phyloP scores from a whole-genome alignment of 64 coral and sea anemone genomes.

The Porites australiensis region DNA sequence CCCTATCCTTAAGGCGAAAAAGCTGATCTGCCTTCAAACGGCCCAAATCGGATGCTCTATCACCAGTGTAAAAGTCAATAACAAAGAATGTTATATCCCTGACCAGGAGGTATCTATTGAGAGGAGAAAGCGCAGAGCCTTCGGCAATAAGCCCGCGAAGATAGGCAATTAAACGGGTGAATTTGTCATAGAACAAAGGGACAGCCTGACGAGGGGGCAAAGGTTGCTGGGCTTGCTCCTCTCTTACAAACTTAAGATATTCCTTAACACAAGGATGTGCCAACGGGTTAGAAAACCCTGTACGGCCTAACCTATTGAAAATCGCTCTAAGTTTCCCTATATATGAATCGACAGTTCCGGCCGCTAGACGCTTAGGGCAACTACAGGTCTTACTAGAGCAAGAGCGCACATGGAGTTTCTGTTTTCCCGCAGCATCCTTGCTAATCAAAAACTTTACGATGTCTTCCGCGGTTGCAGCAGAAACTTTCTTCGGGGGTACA shows the following conservation, averaged over 20 bases:
- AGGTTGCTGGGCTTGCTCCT: neutral
- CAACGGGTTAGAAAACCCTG: constrained; percentile 7
- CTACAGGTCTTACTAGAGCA: neutral
- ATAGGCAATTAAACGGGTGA: constrained; percentile 15
- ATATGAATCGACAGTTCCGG: constrained; percentile 35
- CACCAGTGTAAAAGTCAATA: neutral
- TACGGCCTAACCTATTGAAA: constrained; percentile 48
- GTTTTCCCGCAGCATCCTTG: constrained; percentile 37
- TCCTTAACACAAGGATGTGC: constrained; percentile 36
- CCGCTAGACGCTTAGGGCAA: constrained; percentile 50
- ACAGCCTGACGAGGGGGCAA: constrained; percentile 23
- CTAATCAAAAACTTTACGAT: constrained; percentile 55
- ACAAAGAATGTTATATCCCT: constrained; percentile 2
- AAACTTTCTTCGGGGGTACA: neutral
- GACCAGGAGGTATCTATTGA: constrained; percentile 1
- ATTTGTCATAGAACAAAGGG: constrained; percentile 41
- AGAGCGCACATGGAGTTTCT: constrained; percentile 1
- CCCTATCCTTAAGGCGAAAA: constrained; percentile 10
- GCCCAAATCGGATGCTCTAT: neutral
- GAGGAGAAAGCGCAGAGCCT: constrained; percentile 1
- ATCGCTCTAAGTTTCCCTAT: constrained; percentile 48
- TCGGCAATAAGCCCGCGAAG: constrained; percentile 8
- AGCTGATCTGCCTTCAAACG: neutral
- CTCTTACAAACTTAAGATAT: constrained; percentile 39
- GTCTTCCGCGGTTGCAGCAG: constrained; percentile 1